A percentile compares a stretch with the other conserved stretches of the same genome.
Evolutionary conservation across 2,113 vertebrate species (phyloP).

Genomic region (Scartelaos histophorus): DNA sequence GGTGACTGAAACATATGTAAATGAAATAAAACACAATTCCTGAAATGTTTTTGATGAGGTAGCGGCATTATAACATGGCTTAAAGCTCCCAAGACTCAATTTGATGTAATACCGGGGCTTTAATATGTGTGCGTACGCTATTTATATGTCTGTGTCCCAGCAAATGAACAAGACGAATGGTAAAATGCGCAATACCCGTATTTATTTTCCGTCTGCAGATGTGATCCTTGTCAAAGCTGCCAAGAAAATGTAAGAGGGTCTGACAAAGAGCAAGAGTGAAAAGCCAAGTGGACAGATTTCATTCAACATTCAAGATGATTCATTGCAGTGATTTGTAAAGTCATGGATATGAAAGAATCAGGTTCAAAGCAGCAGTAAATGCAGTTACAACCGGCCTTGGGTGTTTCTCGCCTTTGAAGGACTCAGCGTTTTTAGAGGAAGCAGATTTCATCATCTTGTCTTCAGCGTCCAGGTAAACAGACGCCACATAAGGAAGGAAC

Average conservation of each 20-base stretch:
- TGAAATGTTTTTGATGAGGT: too few species aligned
- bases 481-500: slow-evolving; percentile 12
- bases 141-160: neutral
- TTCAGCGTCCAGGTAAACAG: slow-evolving; percentile 13
- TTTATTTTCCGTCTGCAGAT: slow-evolving; percentile 16
- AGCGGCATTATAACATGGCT: too few species aligned
- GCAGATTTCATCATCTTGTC: slow-evolving; percentile 2
- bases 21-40: too few species aligned
- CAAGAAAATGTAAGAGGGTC: slow-evolving; percentile 11
- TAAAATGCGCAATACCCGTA: neutral
- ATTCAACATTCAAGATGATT: slow-evolving; percentile 43
- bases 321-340: slow-evolving; percentile 46
- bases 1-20: too few species aligned
- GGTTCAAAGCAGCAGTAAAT: slow-evolving; percentile 36
- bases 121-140: neutral
- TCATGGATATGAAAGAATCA: slow-evolving; percentile 20
- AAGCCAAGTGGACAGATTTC: slow-evolving; percentile 49
- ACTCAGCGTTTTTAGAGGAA: slow-evolving; percentile 18
- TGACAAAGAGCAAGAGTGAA: slow-evolving; percentile 30
- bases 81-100: too few species aligned
- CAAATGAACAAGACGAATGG: neutral
- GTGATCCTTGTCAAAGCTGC: slow-evolving; percentile 38
- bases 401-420: slow-evolving; percentile 33
- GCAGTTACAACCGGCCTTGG: slow-evolving; percentile 8
- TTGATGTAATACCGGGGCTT: too few species aligned